Evolutionary conservation across 2,113 vertebrate species (phyloP).

Genomic region (Cephalopholis sonnerati): DNA sequence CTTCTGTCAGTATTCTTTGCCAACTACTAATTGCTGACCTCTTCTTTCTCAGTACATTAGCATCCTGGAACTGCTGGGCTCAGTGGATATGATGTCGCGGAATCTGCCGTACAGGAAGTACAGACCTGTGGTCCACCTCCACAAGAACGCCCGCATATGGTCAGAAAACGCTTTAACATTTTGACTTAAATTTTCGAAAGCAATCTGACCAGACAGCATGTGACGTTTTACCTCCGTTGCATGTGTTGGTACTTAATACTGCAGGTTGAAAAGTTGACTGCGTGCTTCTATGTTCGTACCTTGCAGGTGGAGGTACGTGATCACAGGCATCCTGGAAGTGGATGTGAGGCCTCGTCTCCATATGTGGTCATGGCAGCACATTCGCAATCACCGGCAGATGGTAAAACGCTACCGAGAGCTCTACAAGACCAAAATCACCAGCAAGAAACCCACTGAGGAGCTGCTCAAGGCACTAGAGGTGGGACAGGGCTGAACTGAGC

Average conservation of each 20-base stretch:
- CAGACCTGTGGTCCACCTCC: conserved; percentile 88
- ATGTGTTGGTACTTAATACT: background rate
- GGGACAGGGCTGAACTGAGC: conserved; percentile 11
- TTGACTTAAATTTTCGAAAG: background rate
- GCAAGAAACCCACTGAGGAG: conserved; percentile 89
- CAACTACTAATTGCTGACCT: conserved; percentile 34
- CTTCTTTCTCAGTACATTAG: conserved; percentile 92
- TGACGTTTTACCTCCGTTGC: background rate
- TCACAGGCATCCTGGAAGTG: conserved; percentile 90
- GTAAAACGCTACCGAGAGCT: conserved; percentile 90
- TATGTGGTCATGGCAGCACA: conserved; percentile 97
- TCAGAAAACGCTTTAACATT: conserved; percentile 71
- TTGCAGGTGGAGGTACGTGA: conserved; percentile 93
- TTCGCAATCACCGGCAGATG: conserved; percentile 86
- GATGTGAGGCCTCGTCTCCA: conserved; percentile 90
- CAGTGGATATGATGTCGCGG: conserved; percentile 96
- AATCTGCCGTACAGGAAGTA: conserved; percentile 97
- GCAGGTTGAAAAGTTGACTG: background rate
- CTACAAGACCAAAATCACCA: conserved; percentile 94
- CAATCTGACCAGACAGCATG: background rate
- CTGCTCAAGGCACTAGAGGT: conserved; percentile 89
- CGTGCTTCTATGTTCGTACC: background rate
- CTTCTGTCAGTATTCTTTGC: conserved; percentile 4
- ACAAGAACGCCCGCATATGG: conserved; percentile 88
- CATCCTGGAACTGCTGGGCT: conserved; percentile 96